A percentile compares a stretch with the other conserved stretches of the same genome.
phyloP scores from a whole-genome alignment of 1,140 invertebrate genomes.

The Berghia stephanieae region DNA sequence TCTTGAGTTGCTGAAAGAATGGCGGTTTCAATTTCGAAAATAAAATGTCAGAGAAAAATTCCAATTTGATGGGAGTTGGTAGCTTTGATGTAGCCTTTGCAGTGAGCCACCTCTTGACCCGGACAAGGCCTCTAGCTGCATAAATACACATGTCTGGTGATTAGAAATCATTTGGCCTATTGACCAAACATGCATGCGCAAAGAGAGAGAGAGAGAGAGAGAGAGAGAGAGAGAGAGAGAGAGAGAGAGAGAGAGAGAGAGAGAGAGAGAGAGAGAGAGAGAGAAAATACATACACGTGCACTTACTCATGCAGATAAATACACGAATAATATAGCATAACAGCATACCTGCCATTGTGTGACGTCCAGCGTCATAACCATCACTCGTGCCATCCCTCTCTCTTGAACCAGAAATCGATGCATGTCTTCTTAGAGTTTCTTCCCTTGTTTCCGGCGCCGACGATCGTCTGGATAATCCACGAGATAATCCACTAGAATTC shows the following conservation, averaged over 20 bases:
- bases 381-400: neutral
- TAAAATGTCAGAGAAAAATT: neutral
- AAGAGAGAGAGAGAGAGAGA: slow-evolving; percentile 9
- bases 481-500: too few relatives aligned
- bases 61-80: too few relatives aligned
- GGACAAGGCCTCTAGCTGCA: too few relatives aligned
- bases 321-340: neutral
- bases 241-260: neutral
- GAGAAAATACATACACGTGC: too few relatives aligned
- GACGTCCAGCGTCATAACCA: neutral
- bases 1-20: neutral
- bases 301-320: neutral
- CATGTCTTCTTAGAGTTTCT: neutral
- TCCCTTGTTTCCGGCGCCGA: neutral
- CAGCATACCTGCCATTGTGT: neutral
- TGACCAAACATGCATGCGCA: neutral
- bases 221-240: neutral
- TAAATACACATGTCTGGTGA: too few relatives aligned
- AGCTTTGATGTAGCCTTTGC: too few relatives aligned
- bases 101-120: too few relatives aligned
- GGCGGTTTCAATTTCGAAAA: neutral
- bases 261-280: slow-evolving; percentile 4
- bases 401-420: neutral
- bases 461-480: too few relatives aligned
- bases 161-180: neutral